These are phyloP conservation scores for Barypeithes pellucidus DNA, from an alignment of 2,888 invertebrate species.

Conservation along the genomic window DNA sequence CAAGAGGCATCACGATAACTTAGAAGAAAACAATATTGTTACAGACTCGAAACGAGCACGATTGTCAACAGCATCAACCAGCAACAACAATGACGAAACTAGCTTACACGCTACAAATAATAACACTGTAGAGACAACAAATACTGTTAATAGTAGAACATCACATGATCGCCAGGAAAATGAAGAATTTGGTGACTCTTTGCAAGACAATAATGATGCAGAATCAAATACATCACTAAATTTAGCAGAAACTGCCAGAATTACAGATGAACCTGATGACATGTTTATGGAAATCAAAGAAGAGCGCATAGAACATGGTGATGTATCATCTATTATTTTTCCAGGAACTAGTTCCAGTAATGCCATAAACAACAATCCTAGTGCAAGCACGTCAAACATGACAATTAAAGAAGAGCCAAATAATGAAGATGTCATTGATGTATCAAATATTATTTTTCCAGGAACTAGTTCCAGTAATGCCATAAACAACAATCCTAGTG, in stretches of 20 bases:
- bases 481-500: background rate
- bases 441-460: background rate
- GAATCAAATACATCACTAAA: slow-evolving; percentile 28
- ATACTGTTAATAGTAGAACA: slow-evolving; percentile 6
- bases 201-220: background rate
- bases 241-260: slow-evolving; percentile 19
- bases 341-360: background rate
- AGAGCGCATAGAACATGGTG: slow-evolving; percentile 1
- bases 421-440: background rate
- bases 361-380: background rate
- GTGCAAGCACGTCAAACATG: background rate
- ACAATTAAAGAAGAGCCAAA: slow-evolving; percentile 21
- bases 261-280: background rate
- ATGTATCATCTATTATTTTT: background rate
- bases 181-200: background rate
- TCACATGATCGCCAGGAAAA: slow-evolving; percentile 11
- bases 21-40: slow-evolving; percentile 5
- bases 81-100: background rate
- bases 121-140: slow-evolving; percentile 15
- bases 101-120: background rate
- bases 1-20: slow-evolving; percentile 26
- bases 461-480: background rate
- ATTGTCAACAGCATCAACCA: slow-evolving; percentile 8
- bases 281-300: slow-evolving; percentile 31
- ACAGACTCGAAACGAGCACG: slow-evolving; percentile 25